Conservation (phyloP, 2,888 invertebrate species). For the Callinectes sapidus region DNA sequence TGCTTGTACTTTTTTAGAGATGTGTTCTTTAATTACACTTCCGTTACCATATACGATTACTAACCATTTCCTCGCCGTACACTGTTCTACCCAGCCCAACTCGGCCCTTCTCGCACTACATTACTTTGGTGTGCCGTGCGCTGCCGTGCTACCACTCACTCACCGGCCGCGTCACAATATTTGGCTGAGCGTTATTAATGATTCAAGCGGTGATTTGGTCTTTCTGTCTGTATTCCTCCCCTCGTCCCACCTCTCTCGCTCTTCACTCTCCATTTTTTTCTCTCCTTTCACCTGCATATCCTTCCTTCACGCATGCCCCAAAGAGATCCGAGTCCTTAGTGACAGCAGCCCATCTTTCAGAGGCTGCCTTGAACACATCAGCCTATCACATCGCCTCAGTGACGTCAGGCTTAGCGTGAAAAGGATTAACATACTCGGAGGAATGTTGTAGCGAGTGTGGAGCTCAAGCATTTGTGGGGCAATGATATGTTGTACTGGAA, state of each 20-base stretch:
- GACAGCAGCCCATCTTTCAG: neutral
- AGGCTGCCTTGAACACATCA: neutral
- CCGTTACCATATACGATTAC: neutral
- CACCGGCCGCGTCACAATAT: conserved; percentile 45
- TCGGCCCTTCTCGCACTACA: neutral
- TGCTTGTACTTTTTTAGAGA: neutral
- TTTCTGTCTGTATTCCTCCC: neutral
- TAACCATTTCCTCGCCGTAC: neutral
- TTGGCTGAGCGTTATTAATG: conserved; percentile 54
- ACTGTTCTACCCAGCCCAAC: neutral
- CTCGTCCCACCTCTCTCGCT: no score
- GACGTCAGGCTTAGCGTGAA: neutral
- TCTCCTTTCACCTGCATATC: neutral
- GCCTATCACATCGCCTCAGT: neutral
- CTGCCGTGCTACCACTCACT: neutral
- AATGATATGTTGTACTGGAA: neutral
- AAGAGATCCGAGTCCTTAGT: neutral
- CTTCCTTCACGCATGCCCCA: neutral
- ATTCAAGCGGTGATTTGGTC: conserved; percentile 35
- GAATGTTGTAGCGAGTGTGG: neutral
- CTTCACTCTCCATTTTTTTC: neutral
- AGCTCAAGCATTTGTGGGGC: neutral
- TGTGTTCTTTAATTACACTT: neutral
- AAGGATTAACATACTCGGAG: neutral
- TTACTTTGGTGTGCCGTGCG: neutral